These are phyloP conservation scores for Marronus borbonicus DNA, from an alignment of 2,888 invertebrate species.

Conservation along the genomic window DNA sequence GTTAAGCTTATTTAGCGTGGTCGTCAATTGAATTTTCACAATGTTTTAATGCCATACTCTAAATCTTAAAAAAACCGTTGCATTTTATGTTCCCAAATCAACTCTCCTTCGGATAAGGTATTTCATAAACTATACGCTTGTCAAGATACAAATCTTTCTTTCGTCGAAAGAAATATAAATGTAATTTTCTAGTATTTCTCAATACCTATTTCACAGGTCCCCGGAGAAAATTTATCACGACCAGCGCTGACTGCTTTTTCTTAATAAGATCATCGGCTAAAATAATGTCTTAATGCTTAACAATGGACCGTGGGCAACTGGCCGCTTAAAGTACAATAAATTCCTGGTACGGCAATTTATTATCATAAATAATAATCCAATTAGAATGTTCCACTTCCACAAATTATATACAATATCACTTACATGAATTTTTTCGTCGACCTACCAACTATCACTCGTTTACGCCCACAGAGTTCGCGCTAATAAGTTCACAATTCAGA, in stretches of 20 bases:
- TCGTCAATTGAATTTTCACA: too few species aligned
- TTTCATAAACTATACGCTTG: conserved; percentile 3
- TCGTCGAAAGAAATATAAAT: conserved; percentile 34
- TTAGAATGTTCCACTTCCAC: conserved; percentile 54
- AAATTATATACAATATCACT: conserved; percentile 52
- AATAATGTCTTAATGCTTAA: conserved; percentile 50
- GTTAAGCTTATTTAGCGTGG: too few species aligned
- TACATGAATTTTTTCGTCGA: conserved; percentile 34
- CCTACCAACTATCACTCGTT: neutral
- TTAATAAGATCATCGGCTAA: conserved; percentile 37
- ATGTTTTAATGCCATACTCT: too few species aligned
- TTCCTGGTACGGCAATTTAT: conserved; percentile 40
- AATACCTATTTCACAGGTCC: conserved; percentile 20
- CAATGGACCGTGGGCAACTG: conserved; percentile 49
- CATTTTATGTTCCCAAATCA: neutral
- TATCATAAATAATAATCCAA: conserved; percentile 56
- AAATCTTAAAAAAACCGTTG: neutral
- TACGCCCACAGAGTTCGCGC: conserved; percentile 26
- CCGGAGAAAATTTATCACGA: conserved; percentile 34
- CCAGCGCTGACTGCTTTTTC: conserved; percentile 27
- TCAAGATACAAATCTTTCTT: conserved; percentile 1
- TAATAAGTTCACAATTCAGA: conserved; percentile 43
- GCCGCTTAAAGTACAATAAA: conserved; percentile 49
- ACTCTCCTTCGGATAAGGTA: too few species aligned
- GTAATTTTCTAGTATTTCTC: conserved; percentile 31